These are phyloP conservation scores for Calosoma granatense DNA, from an alignment of 1,140 invertebrate genomes.

Conservation along the genomic window DNA sequence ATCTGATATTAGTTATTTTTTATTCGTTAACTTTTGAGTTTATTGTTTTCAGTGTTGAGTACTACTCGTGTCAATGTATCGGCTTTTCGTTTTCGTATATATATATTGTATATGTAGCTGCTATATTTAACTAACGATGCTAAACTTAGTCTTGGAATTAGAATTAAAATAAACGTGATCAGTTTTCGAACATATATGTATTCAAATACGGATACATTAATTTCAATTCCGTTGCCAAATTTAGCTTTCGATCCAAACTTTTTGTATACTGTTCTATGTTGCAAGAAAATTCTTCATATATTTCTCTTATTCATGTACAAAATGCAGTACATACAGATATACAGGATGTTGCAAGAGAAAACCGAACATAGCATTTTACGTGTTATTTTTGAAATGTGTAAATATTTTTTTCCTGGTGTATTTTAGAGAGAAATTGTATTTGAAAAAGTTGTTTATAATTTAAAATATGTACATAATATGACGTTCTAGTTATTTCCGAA, in stretches of 20 bases:
- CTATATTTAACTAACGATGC: not conserved
- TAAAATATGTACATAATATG: too few relatives aligned
- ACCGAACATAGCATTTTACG: too few relatives aligned
- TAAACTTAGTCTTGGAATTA: not conserved
- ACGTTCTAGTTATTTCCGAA: too few relatives aligned
- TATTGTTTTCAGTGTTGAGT: not conserved
- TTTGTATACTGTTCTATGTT: too few relatives aligned
- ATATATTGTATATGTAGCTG: not conserved
- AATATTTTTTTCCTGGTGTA: not conserved
- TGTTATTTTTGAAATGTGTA: too few relatives aligned
- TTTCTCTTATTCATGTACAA: not conserved
- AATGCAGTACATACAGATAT: not conserved
- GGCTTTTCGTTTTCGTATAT: not conserved
- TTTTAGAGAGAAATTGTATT: too few relatives aligned
- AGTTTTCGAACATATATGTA: not conserved
- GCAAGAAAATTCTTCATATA: too few relatives aligned
- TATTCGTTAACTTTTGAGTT: not conserved
- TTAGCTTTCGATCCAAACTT: too few relatives aligned
- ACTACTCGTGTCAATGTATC: not conserved
- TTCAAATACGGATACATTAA: too few relatives aligned
- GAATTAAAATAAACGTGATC: not conserved
- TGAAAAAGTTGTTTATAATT: too few relatives aligned
- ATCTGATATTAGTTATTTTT: slow-evolving; percentile 1
- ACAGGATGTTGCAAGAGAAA: too few relatives aligned
- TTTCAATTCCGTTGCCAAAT: too few relatives aligned